Evolutionary conservation across 2,888 invertebrate species (phyloP), one percentile per base, ranked within the genome.

Genomic region (Geotrupes spiniger): DNA sequence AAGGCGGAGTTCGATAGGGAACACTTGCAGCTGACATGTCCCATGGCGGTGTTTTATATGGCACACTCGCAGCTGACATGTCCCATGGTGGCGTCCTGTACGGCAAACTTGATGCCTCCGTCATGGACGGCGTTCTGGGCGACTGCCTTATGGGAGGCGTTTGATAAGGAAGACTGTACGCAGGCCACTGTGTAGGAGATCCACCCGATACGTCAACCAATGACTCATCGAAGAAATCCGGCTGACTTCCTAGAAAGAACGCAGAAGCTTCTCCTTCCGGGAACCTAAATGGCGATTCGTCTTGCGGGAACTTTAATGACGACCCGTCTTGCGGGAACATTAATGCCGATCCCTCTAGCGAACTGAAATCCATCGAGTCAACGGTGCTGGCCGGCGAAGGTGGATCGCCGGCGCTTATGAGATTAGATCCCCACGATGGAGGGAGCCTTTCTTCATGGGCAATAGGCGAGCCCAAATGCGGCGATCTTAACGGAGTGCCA

Each of bases 401-500:
- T 4, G 50, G 50, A 37, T 65, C 66, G 12, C 56, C 52, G 1
- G 70, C 66, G 11, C 68, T 61, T 14, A 71, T 54, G 11, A 72
- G 56, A 51, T 72, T 73, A 1, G 72, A 70, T 17, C 72, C 71
- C 73, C 73, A 73, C 2, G 66, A 68, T 10, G 71, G 69, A 1
- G 66, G 63, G 3, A 52, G 44, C 36, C 69, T 54, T 5, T 64
- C 65, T 26, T 64, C 66, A 4, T 52, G 46, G n/a, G 45, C n/a
- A n/a, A n/a, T 43, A 1, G 51, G 42, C 12, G 50, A 49, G 1
- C 66, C 68, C n/a, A 69, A 45, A 1, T 64, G 65, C 6, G 60
- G 54, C 1, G 59, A 52, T 6, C 63, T 63, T 8, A 28, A 17
- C 5, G n/a, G 6, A 6, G 16, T 17, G 17, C 17, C 15, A 25